Evolutionary conservation across 2,113 vertebrate genomes (phyloP).

Genomic region (Phylloscopus whistleri): DNA sequence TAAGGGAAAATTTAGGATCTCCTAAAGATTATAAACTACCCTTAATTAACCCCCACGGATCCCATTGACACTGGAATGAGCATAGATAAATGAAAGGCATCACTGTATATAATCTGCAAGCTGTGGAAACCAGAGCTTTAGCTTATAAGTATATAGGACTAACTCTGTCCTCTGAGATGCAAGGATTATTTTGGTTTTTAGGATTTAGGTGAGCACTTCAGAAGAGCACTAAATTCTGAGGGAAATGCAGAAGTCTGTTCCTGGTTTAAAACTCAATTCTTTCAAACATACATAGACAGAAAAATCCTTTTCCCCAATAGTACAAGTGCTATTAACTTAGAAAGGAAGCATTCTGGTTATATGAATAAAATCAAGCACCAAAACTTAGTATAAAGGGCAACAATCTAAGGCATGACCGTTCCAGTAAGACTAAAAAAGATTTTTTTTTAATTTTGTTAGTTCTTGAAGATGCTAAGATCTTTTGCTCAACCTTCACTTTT

Average conservation of each 20-base stretch:
- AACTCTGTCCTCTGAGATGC: neutral
- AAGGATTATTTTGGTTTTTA: constrained; percentile 29
- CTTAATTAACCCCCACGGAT: constrained; percentile 32
- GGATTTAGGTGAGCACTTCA: neutral
- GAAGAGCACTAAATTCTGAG: constrained; percentile 2
- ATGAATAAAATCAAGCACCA: neutral
- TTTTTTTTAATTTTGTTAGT: neutral
- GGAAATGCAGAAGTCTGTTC: neutral
- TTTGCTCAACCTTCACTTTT: constrained; percentile 52
- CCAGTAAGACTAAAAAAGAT: neutral
- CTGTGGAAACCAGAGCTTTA: neutral
- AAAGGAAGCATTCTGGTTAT: neutral
- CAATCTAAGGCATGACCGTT: neutral
- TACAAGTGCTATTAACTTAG: neutral
- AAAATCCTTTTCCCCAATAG: neutral
- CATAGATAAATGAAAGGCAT: neutral
- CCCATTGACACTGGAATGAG: neutral
- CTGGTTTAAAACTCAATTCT: neutral
- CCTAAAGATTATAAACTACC: constrained; percentile 28
- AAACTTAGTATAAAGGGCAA: neutral
- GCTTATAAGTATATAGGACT: neutral
- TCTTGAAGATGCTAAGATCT: neutral
- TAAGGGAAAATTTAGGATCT: constrained; percentile 37
- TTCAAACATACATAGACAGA: neutral
- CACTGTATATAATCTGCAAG: neutral